These are phyloP conservation scores for Gibbula magus DNA, from an alignment of 2,888 invertebrate species.

Conservation along the genomic window DNA sequence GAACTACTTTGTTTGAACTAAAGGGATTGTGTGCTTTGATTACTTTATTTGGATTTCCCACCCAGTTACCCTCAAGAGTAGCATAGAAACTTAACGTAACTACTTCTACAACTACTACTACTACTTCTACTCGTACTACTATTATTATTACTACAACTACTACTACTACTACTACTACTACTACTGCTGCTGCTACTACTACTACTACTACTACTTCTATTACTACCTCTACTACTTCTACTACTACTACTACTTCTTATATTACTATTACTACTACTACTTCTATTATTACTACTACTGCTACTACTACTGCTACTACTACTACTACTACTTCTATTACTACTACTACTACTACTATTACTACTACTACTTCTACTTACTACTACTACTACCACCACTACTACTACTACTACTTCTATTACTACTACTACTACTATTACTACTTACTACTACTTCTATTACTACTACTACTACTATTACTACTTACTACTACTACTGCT, in stretches of 20 bases:
- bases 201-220: neutral
- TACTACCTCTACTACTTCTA: constrained; percentile 18
- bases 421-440: neutral
- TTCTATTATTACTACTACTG: constrained; percentile 20
- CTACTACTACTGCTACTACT: constrained; percentile 23
- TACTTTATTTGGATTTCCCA: no score
- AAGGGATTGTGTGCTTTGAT: no score
- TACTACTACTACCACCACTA: neutral
- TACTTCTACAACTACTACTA: neutral
- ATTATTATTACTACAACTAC: neutral
- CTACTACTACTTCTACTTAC: neutral
- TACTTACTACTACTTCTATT: neutral
- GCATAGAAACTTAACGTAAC: no score
- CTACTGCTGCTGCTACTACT: constrained; percentile 13
- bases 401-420: neutral
- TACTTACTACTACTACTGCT: neutral
- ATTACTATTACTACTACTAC: constrained; percentile 23
- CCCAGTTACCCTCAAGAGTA: no score
- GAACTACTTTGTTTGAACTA: no score
- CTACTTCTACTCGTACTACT: neutral
- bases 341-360: constrained; percentile 20
- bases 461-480: no score
- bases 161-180: neutral
- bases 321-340: neutral
- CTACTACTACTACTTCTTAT: constrained; percentile 24